A percentile compares a stretch with the other conserved stretches of the same genome.
Evolutionary conservation across 2,797 vertebrate genomes (phyloP).

Genomic region (Champsocephalus gunnari): DNA sequence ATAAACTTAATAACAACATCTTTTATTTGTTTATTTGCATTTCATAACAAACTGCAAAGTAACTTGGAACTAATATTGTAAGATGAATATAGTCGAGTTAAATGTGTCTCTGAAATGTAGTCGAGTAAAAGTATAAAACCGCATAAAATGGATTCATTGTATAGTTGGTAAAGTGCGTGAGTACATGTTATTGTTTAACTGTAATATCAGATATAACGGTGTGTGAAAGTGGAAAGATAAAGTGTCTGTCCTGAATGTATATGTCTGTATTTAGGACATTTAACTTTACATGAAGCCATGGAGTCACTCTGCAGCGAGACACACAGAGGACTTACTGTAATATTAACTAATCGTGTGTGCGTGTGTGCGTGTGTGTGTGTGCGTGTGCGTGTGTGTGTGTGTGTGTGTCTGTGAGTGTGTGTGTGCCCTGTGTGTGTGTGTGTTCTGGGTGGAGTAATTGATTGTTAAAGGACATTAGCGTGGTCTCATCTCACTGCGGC

Average conservation of each 20-base stretch:
- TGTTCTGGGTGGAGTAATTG: constrained; percentile 45
- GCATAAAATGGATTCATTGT: too few relatives aligned
- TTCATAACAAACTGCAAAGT: too few relatives aligned
- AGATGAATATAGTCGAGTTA: too few relatives aligned
- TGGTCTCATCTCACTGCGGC: constrained; percentile 56
- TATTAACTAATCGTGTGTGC: constrained; percentile 19
- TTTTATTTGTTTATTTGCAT: too few relatives aligned
- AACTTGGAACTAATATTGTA: too few relatives aligned
- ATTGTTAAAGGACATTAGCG: constrained; percentile 71
- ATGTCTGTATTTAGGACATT: constrained; percentile 22
- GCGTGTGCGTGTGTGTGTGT: constrained; percentile 3
- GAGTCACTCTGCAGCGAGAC: constrained; percentile 4
- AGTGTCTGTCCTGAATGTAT: constrained; percentile 3
- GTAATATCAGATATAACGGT: neutral
- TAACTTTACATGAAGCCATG: constrained; percentile 18
- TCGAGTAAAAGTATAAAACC: too few relatives aligned
- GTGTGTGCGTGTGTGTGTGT: constrained; percentile 4
- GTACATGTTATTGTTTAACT: neutral
- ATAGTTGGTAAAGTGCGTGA: too few relatives aligned
- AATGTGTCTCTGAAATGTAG: too few relatives aligned
- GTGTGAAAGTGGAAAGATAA: constrained; percentile 2
- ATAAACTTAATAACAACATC: too few relatives aligned
- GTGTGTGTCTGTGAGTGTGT: neutral
- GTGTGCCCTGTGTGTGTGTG: too few relatives aligned
- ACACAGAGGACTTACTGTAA: constrained; percentile 2